Conservation (phyloP, 1,140 invertebrate species). For the Drosophila navojoa region DNA sequence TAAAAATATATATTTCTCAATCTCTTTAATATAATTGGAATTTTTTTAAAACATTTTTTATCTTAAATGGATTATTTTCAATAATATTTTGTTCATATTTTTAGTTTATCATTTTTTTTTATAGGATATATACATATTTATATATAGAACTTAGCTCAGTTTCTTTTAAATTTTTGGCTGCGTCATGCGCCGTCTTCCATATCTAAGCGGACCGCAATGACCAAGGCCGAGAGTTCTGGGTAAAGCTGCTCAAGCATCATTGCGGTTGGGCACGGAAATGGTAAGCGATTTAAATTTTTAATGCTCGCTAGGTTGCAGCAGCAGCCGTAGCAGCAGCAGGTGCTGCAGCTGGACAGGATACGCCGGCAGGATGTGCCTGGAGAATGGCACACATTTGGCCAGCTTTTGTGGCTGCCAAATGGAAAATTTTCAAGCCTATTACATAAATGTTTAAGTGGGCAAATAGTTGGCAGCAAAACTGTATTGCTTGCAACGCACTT, state of each 20-base stretch:
- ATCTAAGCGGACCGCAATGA: slow-evolving; percentile 42
- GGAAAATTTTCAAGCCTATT: slow-evolving; percentile 77
- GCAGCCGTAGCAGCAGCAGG: slow-evolving; percentile 22
- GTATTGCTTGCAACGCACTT: slow-evolving; percentile 41
- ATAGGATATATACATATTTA: too few relatives aligned
- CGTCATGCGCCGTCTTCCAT: slow-evolving; percentile 30
- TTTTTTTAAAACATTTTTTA: too few relatives aligned
- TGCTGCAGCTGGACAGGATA: slow-evolving; percentile 23
- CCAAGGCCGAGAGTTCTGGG: background rate
- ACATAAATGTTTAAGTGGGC: slow-evolving; percentile 78
- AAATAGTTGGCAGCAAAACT: slow-evolving; percentile 64
- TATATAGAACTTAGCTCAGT: background rate
- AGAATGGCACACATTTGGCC: slow-evolving; percentile 56
- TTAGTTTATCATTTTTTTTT: too few relatives aligned
- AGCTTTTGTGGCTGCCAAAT: slow-evolving; percentile 70
- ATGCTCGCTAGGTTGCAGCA: slow-evolving; percentile 42
- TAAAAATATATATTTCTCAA: too few relatives aligned
- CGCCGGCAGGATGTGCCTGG: slow-evolving; percentile 12
- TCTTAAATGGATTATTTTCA: too few relatives aligned
- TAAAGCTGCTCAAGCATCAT: slow-evolving; percentile 65
- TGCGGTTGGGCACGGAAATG: slow-evolving; percentile 55
- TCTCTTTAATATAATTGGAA: too few relatives aligned
- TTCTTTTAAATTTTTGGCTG: background rate
- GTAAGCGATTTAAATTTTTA: slow-evolving; percentile 68
- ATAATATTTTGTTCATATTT: too few relatives aligned